Evolutionary conservation across 2,888 invertebrate genomes (phyloP).

Genomic region (Steromphala cineraria): DNA sequence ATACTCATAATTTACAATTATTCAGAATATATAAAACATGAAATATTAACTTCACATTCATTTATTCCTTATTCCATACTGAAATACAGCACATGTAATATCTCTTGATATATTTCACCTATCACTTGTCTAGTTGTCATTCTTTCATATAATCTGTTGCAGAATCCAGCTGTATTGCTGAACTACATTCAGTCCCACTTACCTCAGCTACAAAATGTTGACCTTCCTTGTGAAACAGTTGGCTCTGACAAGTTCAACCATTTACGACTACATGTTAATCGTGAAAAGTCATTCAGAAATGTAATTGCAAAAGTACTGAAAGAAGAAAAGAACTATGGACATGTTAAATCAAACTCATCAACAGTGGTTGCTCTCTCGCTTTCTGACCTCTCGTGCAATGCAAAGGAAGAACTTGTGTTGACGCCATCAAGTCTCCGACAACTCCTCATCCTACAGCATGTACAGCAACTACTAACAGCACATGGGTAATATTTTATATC

Average conservation of each 20-base stretch:
- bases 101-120: too few relatives aligned
- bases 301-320: slow-evolving; percentile 17
- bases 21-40: too few relatives aligned
- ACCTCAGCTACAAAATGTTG: neutral
- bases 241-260: slow-evolving; percentile 22
- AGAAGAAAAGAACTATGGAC: slow-evolving; percentile 26
- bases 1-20: too few relatives aligned
- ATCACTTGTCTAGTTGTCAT: too few relatives aligned
- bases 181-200: neutral
- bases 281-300: slow-evolving; percentile 23
- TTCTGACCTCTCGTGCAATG: slow-evolving; percentile 17
- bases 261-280: slow-evolving; percentile 16
- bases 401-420: neutral
- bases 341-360: neutral
- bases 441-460: slow-evolving; percentile 40
- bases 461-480: slow-evolving; percentile 33
- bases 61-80: too few relatives aligned
- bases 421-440: slow-evolving; percentile 20
- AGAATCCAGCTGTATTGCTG: neutral
- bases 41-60: too few relatives aligned
- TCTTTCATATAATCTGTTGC: neutral
- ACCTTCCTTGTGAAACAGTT: neutral
- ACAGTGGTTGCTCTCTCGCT: neutral
- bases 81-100: too few relatives aligned
- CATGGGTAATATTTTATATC: slow-evolving; percentile 55